Conservation (phyloP, 2,888 invertebrate species). For the Eristalinus aeneus region DNA sequence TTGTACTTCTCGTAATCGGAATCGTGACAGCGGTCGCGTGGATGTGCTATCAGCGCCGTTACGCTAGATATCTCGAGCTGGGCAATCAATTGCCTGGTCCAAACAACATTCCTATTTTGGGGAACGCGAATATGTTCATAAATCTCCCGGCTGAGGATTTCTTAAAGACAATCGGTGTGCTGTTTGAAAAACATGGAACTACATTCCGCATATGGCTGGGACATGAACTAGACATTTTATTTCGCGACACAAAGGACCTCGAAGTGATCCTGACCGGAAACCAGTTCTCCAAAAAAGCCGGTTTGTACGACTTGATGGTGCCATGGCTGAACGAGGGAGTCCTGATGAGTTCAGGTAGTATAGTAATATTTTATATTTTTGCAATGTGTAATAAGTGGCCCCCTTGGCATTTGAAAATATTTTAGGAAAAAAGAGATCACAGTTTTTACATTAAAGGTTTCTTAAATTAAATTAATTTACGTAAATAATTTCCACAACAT, state of each 20-base stretch:
- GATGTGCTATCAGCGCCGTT: not conserved
- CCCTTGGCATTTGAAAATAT: too few species aligned
- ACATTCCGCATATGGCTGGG: constrained; percentile 67
- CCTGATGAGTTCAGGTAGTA: constrained; percentile 80
- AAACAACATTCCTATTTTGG: constrained; percentile 13
- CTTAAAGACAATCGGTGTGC: constrained; percentile 72
- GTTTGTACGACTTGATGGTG: constrained; percentile 79
- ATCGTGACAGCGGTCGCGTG: not conserved
- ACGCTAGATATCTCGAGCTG: not conserved
- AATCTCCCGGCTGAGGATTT: constrained; percentile 29
- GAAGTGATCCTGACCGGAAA: constrained; percentile 61
- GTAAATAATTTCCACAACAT: too few species aligned
- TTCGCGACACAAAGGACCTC: constrained; percentile 51
- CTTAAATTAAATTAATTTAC: too few species aligned
- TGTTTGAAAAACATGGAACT: constrained; percentile 13
- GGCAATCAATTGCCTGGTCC: constrained; percentile 45
- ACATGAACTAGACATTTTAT: constrained; percentile 60
- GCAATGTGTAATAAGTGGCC: too few species aligned
- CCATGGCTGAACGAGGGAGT: constrained; percentile 82
- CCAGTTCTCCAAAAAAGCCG: constrained; percentile 81
- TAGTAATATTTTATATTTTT: too few species aligned
- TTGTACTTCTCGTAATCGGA: not conserved
- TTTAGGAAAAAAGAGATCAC: too few species aligned
- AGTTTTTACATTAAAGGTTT: too few species aligned
- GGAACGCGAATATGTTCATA: constrained; percentile 40